These are phyloP conservation scores for Ectropis crepuscularia DNA, from an alignment of 2,888 invertebrate species.

Conservation along the genomic window DNA sequence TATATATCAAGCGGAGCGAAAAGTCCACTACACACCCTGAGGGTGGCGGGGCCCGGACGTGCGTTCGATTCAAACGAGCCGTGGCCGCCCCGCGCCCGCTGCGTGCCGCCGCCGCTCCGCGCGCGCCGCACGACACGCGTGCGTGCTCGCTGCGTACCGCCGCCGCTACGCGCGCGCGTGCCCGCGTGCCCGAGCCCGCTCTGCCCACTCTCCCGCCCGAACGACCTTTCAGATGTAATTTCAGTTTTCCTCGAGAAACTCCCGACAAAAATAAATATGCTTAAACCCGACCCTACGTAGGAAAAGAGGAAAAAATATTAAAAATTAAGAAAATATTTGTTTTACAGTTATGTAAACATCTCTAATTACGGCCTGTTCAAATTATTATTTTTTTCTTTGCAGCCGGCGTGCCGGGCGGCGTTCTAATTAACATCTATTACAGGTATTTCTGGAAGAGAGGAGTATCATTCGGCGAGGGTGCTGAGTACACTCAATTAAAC, in stretches of 20 bases:
- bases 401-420: constrained; percentile 67
- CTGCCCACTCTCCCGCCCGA: constrained; percentile 38
- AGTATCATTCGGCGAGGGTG: constrained; percentile 80
- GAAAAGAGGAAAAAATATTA: constrained; percentile 75
- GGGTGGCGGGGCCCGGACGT: constrained; percentile 77
- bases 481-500: constrained; percentile 83
- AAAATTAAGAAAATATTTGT: constrained; percentile 84
- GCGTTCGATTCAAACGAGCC: constrained; percentile 83
- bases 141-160: constrained; percentile 23
- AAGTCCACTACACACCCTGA: constrained; percentile 81
- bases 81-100: constrained; percentile 65
- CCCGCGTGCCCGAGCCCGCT: constrained; percentile 3
- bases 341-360: constrained; percentile 83
- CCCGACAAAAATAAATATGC: constrained; percentile 78
- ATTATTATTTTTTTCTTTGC: constrained; percentile 80
- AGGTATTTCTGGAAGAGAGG: constrained; percentile 80
- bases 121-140: constrained; percentile 22
- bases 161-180: constrained; percentile 15
- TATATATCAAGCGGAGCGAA: constrained; percentile 83
- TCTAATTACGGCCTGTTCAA: constrained; percentile 84
- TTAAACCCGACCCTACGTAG: constrained; percentile 77
- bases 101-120: constrained; percentile 37
- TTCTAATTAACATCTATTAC: constrained; percentile 84
- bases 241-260: constrained; percentile 73
- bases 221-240: constrained; percentile 72